Evolutionary conservation across 2,888 invertebrate genomes (phyloP).

Genomic region (Andrena minutula): DNA sequence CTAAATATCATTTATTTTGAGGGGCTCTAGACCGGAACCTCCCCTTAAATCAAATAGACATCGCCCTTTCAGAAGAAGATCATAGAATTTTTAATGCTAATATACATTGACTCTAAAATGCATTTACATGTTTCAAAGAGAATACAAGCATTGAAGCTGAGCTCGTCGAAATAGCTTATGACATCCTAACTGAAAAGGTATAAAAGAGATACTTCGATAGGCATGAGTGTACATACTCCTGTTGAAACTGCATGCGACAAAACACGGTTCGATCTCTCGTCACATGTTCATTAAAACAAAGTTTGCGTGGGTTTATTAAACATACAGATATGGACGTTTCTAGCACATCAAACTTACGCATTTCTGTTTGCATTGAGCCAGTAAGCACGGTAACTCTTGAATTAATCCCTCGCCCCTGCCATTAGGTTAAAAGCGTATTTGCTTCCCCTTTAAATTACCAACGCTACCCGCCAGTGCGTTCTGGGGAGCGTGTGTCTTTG

Average conservation of each 20-base stretch:
- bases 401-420: constrained; percentile 17
- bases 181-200: not conserved
- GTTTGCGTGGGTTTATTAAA: constrained; percentile 21
- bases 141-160: not conserved
- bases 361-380: constrained; percentile 20
- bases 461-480: not conserved
- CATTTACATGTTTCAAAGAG: not conserved
- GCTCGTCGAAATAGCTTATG: not conserved
- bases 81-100: not conserved
- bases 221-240: not conserved
- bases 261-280: constrained; percentile 5
- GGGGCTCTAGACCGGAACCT: no score
- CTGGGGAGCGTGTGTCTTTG: not conserved
- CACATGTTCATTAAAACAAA: not conserved
- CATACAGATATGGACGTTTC: constrained; percentile 18
- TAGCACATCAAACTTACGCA: constrained; percentile 34
- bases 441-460: constrained; percentile 12
- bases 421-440: constrained; percentile 38
- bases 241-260: not conserved
- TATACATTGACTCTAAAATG: not conserved
- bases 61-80: not conserved
- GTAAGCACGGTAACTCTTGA: constrained; percentile 12
- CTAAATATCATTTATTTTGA: no score
- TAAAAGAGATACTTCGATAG: not conserved
- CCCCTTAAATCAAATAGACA: no score